Base-by-base conservation (phyloP, 2,797 vertebrate genomes). In the Gambusia yucatana region DNA sequence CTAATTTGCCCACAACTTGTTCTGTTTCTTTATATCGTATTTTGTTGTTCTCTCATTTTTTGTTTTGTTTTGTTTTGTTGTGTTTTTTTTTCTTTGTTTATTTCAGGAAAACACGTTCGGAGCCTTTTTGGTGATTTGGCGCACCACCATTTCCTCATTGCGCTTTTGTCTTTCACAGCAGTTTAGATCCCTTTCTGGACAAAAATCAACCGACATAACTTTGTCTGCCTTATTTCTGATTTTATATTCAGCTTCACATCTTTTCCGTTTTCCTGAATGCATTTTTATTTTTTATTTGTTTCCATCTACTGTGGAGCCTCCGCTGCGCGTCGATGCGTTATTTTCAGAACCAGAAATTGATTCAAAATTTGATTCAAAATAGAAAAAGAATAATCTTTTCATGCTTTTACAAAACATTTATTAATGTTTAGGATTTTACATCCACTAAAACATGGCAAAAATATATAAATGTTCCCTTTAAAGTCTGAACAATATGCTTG, bases 261-360 rank as follows among this genome's bases (percentile, higher is more conserved):
- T 76, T 48, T 3, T 20, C 8, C 3, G 16, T 16, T 25, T 77
- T 77, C 5, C 14, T 69, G 36, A 25, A 69, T 69, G 9, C 39
- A 6, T 71, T 28, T 47, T 30, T 73, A 22, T 79, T 71, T 33
- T 41, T 30, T 73, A 22, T 79, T 48, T 77, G n/a, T 28, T 77
- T 80, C 73, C 25, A 13, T 47, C 16, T 57, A 57, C 65, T 80
- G 4, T 8, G 59, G 36, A 55, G 77, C 75, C 73, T 77, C 41
- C 73, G 79, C 48, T 2, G 77, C 14, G 16, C 1, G 46, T 82
- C 11, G 47, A 28, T 33, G 67, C 1, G 20, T 69, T 7, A 8
- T 30, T 70, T 44, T 16, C n/a, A n/a, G 25, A 70, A 70, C 39
- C 36, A 63, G 20, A 65, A 39, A 22, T 65, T 39, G 17, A 25